Percentiles rank a stretch among this genome's conserved stretches.
These are phyloP conservation scores for Thecophora atra DNA, from an alignment of 2,888 invertebrate species.

Conservation along the genomic window DNA sequence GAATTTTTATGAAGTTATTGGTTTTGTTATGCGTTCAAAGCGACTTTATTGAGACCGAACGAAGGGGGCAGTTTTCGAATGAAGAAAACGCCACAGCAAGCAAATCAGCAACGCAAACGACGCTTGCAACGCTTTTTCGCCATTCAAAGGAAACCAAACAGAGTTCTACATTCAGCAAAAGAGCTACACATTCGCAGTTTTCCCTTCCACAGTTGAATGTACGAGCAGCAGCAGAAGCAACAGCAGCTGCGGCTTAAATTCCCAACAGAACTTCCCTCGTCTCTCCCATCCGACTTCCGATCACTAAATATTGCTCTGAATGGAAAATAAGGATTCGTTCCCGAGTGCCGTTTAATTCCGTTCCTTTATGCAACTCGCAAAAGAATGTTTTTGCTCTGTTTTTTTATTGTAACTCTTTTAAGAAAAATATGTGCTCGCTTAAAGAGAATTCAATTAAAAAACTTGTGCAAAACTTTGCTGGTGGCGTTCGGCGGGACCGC, in stretches of 20 bases:
- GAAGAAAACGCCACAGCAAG: neutral
- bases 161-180: neutral
- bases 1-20: constrained; percentile 3
- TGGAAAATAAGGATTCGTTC: constrained; percentile 7
- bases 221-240: constrained; percentile 1
- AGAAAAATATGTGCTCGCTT: constrained; percentile 7
- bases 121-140: neutral
- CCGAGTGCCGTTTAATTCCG: neutral
- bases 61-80: neutral
- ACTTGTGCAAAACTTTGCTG: neutral
- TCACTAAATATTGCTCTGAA: constrained; percentile 22
- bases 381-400: neutral
- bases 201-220: neutral
- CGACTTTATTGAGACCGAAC: neutral
- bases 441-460: constrained; percentile 20
- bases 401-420: constrained; percentile 3
- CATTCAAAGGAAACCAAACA: neutral
- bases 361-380: constrained; percentile 12
- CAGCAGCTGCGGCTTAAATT: neutral
- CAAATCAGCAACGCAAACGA: neutral
- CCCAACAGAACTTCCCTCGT: neutral
- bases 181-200: neutral
- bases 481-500: neutral
- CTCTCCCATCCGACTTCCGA: neutral
- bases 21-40: constrained; percentile 22